Base-by-base conservation (phyloP, 2,113 vertebrate genomes). In the Ammospiza caudacuta region DNA sequence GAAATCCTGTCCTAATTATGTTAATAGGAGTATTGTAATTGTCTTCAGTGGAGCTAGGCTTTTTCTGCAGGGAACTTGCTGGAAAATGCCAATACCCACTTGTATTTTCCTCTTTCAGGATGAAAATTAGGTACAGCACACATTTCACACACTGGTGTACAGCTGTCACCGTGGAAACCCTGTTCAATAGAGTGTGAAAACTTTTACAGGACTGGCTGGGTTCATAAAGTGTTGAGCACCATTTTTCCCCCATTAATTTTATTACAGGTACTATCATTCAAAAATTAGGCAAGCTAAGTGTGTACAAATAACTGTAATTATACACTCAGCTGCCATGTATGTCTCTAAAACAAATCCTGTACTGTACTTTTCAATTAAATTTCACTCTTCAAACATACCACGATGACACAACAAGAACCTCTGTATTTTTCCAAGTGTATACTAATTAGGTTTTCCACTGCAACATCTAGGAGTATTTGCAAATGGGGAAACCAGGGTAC, bases 101-200 rank as follows among this genome's bases (percentile, higher is more conserved):
- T 87, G 21, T 77, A 85, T 90, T 93, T 96, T 88, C 68, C 90
- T 94, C 44, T 80, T 96, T 95, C 52, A 29, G 63, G 66, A 54
- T 54, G 41, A 89, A 96, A 96, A 86, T 90, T 44, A 92, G 79
- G 82, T 94, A 83, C 43, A 77, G 67, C 63, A 73, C 2, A 12
- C 49, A 90, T 94, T 96, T 96, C 64, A 77, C 55, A 72, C 63
- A 70, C 67, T 67, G 29, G 72, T 90, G n/a, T 90, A 77, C 0
- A 2, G 90, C 79, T 88, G 90, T 96, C 92, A 86, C 92, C 19
- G 2, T 94, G 92, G 95, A 95, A 96, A 97, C 85, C 14, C 64
- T 70, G 59, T 86, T 92, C 82, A 94, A 89, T 46, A 83, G 83
- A 86, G 59, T 88, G 83, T 93, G 90, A 94, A 96, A 88, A 93